Percentiles rank a stretch among this genome's conserved stretches.
Evolutionary conservation across 2,797 vertebrate genomes (phyloP).

Genomic region (Taeniopygia guttata): DNA sequence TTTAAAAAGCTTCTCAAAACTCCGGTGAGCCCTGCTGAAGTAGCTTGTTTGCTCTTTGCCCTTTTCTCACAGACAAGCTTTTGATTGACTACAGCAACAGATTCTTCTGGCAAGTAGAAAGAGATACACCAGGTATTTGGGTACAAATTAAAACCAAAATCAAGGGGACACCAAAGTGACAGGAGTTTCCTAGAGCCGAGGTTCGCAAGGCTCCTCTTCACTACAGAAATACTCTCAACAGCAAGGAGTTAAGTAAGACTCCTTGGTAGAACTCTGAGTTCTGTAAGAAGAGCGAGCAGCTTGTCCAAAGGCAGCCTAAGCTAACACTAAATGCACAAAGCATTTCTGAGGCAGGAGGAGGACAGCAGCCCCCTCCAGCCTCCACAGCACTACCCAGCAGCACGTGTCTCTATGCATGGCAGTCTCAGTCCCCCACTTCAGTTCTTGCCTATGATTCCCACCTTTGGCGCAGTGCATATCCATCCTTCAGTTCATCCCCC

Average conservation of each 20-base stretch:
- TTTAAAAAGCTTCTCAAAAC: background rate
- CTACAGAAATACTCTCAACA: background rate
- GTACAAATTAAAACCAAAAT: background rate
- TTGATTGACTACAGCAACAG: background rate
- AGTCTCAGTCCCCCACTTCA: background rate
- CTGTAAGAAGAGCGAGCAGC: background rate
- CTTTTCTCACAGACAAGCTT: background rate
- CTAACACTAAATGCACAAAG: background rate
- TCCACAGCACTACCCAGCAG: background rate
- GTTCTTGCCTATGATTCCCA: background rate
- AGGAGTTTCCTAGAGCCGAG: background rate
- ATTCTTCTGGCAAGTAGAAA: background rate
- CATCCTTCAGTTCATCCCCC: background rate
- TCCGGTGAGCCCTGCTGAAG: background rate
- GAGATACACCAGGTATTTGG: background rate
- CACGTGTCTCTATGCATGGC: rapidly evolving
- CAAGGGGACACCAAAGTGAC: background rate
- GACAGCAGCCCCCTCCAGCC: background rate
- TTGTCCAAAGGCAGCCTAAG: background rate
- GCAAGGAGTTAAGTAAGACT: background rate
- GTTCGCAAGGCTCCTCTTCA: background rate
- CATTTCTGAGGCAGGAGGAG: background rate
- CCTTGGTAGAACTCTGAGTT: background rate
- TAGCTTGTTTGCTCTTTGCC: background rate
- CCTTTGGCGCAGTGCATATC: background rate